These are phyloP conservation scores for Cotesia typhae DNA, from an alignment of 1,140 invertebrate species.

Conservation along the genomic window DNA sequence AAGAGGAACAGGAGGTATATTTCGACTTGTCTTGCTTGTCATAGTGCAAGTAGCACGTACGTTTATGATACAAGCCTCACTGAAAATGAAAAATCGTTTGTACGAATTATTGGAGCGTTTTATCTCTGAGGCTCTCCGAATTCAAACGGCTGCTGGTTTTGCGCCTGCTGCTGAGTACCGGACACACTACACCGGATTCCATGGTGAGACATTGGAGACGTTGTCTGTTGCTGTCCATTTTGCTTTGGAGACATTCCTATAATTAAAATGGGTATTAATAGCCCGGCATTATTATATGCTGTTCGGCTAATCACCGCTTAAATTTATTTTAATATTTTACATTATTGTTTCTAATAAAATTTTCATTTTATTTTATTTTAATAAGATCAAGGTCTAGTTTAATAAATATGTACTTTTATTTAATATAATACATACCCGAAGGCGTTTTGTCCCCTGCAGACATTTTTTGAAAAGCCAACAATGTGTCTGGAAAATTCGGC, in stretches of 20 bases:
- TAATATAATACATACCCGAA: conserved; percentile 47
- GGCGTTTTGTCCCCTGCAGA: conserved; percentile 70
- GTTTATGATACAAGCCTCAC: background rate
- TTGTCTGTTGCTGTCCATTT: conserved; percentile 51
- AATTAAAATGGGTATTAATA: conserved; percentile 23
- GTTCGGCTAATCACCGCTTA: too few relatives aligned
- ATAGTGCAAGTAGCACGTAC: background rate
- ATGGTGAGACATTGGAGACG: conserved; percentile 50
- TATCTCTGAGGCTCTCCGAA: conserved; percentile 63
- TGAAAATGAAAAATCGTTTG: background rate
- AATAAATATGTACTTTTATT: too few relatives aligned
- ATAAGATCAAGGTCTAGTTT: too few relatives aligned
- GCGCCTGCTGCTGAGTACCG: conserved; percentile 51
- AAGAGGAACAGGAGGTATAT: too few relatives aligned
- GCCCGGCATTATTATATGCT: background rate
- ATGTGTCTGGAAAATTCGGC: conserved; percentile 86
- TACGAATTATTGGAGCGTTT: conserved; percentile 47
- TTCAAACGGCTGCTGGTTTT: conserved; percentile 57
- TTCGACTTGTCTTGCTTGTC: too few relatives aligned
- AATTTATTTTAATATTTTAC: too few relatives aligned
- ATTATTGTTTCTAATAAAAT: too few relatives aligned
- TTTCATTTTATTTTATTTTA: too few relatives aligned
- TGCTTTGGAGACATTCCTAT: conserved; percentile 64
- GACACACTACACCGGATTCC: conserved; percentile 57
- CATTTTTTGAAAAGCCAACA: conserved; percentile 85